Evolutionary conservation across 2,888 invertebrate genomes (phyloP).

Genomic region (Rhimphoctona megacephalus): DNA sequence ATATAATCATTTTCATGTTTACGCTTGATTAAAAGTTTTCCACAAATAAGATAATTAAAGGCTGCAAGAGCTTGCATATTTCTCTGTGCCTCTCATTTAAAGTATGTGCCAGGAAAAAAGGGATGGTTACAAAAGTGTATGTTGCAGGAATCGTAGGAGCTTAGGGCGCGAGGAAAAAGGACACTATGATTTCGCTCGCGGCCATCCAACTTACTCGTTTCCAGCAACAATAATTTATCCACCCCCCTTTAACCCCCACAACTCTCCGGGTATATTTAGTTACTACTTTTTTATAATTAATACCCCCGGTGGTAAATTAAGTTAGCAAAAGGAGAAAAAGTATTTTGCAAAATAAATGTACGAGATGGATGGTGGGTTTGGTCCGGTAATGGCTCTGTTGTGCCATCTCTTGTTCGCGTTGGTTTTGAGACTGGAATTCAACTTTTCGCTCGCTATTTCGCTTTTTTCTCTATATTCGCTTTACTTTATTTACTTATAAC

Average conservation of each 20-base stretch:
- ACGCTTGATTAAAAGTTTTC: slow-evolving; percentile 52
- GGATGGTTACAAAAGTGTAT: slow-evolving; percentile 42
- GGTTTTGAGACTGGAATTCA: slow-evolving; percentile 48
- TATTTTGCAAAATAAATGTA: slow-evolving; percentile 75
- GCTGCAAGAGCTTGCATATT: slow-evolving; percentile 24
- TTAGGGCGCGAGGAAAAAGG: slow-evolving; percentile 25
- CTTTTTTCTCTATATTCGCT: slow-evolving; percentile 59
- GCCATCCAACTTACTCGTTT: slow-evolving; percentile 43
- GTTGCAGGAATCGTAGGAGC: slow-evolving; percentile 29
- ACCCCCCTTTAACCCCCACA: neutral
- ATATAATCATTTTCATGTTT: slow-evolving; percentile 45
- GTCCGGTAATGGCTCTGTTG: slow-evolving; percentile 40
- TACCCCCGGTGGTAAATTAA: slow-evolving; percentile 82
- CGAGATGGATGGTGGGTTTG: slow-evolving; percentile 35
- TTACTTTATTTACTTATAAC: neutral
- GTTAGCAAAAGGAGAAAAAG: slow-evolving; percentile 75
- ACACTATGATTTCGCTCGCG: slow-evolving; percentile 73
- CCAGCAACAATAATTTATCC: slow-evolving; percentile 45
- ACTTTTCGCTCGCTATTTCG: slow-evolving; percentile 69
- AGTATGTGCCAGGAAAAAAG: slow-evolving; percentile 11
- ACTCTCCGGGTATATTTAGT: slow-evolving; percentile 80
- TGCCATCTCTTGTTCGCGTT: slow-evolving; percentile 50
- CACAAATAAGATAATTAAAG: slow-evolving; percentile 81
- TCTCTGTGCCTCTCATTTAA: slow-evolving; percentile 18
- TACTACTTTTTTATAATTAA: slow-evolving; percentile 83